Conservation (phyloP, 2,888 invertebrate genomes). For the Stictocephala bisonia region DNA sequence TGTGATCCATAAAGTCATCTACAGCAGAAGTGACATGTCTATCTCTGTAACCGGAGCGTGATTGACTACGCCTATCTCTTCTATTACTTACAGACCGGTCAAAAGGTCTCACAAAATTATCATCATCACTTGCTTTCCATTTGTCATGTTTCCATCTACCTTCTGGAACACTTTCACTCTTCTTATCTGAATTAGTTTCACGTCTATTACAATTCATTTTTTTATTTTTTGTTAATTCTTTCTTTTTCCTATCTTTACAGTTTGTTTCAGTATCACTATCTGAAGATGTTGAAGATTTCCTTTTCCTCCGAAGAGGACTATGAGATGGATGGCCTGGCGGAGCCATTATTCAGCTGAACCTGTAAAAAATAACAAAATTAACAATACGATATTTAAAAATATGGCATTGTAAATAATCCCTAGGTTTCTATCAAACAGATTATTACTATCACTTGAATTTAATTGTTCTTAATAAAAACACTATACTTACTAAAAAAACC, state of each 20-base stretch:
- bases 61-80: conserved; percentile 41
- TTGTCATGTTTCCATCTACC: conserved; percentile 36
- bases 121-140: conserved; percentile 16
- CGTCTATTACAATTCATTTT: background rate
- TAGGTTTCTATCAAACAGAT: too few relatives aligned
- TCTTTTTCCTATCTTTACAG: background rate
- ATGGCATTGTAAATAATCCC: too few relatives aligned
- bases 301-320: conserved; percentile 32
- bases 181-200: background rate
- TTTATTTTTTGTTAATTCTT: background rate
- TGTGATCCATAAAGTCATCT: conserved; percentile 76
- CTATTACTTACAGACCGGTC: background rate
- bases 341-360: conserved; percentile 28
- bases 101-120: conserved; percentile 22
- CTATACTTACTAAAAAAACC: too few relatives aligned
- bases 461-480: too few relatives aligned
- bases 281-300: conserved; percentile 16
- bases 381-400: too few relatives aligned
- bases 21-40: conserved; percentile 61
- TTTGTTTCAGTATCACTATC: background rate
- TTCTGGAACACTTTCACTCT: conserved; percentile 24
- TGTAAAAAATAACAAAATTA: too few relatives aligned
- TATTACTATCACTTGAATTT: too few relatives aligned
- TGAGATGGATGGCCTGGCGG: conserved; percentile 24
- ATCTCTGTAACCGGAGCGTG: conserved; percentile 20